Conservation (phyloP, 2,113 vertebrate species). For the Mirza zaza region DNA sequence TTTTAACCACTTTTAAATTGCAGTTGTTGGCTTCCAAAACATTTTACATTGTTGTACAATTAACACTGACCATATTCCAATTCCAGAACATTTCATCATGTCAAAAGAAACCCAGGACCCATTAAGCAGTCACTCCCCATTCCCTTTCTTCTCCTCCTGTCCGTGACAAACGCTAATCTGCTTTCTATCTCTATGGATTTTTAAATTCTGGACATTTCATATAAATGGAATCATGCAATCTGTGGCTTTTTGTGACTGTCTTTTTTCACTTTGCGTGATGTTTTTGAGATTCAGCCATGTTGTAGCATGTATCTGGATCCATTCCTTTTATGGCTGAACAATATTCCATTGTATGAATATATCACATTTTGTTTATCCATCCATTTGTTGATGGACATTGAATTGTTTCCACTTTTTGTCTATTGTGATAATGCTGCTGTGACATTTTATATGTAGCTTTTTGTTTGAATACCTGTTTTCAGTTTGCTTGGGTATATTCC, state of each 20-base stretch:
- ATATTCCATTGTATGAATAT: not conserved
- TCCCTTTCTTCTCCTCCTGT: accelerated
- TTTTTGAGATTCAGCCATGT: not conserved
- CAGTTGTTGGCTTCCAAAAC: not conserved
- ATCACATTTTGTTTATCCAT: not conserved
- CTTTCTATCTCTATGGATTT: not conserved
- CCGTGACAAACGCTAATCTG: not conserved
- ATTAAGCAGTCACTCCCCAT: not conserved
- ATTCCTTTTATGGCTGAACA: not conserved
- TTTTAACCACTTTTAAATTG: not conserved
- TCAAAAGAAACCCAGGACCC: not conserved
- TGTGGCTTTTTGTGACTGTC: not conserved
- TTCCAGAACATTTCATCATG: not conserved
- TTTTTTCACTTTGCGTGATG: not conserved
- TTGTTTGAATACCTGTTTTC: not conserved
- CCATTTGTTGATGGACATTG: not conserved
- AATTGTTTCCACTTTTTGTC: not conserved
- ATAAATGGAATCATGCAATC: not conserved
- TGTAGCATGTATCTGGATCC: not conserved
- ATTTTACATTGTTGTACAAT: not conserved
- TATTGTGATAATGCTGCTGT: not conserved
- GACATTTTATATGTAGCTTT: not conserved
- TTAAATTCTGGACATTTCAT: not conserved
- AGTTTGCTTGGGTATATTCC: not conserved
- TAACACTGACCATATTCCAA: not conserved